Evolutionary conservation across 2,888 invertebrate species (phyloP).

Genomic region (Crepidodera aurea): DNA sequence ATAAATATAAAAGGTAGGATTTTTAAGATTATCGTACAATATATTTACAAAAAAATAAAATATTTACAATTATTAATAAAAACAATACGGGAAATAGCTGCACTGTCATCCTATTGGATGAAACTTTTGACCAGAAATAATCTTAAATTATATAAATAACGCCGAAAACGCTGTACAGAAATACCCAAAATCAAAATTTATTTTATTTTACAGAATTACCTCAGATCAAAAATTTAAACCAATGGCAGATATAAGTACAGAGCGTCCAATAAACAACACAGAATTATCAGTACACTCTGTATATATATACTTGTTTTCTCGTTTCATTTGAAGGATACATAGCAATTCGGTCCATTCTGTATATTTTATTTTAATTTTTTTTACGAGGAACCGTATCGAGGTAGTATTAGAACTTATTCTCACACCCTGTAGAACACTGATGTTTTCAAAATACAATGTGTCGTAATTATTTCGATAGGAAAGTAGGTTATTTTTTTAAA

Average conservation of each 20-base stretch:
- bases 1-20: constrained; percentile 33
- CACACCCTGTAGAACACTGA: background rate
- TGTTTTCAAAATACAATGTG: background rate
- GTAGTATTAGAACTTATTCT: constrained; percentile 10
- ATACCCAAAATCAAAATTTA: no score
- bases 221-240: no score
- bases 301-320: background rate
- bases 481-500: no score
- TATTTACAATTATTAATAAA: constrained; percentile 34
- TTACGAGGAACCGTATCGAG: constrained; percentile 21
- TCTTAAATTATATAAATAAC: no score
- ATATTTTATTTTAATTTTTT: background rate
- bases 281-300: background rate
- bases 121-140: no score
- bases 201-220: no score
- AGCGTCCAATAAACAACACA: no score
- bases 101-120: background rate
- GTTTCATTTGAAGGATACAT: background rate
- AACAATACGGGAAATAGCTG: constrained; percentile 29
- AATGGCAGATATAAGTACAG: no score
- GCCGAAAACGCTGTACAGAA: no score
- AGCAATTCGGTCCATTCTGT: constrained; percentile 5
- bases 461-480: background rate
- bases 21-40: constrained; percentile 30
- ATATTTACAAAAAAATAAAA: constrained; percentile 32